These are phyloP conservation scores for Kuschelorhynchus macadamiae DNA, from an alignment of 2,888 invertebrate genomes.

Conservation along the genomic window DNA sequence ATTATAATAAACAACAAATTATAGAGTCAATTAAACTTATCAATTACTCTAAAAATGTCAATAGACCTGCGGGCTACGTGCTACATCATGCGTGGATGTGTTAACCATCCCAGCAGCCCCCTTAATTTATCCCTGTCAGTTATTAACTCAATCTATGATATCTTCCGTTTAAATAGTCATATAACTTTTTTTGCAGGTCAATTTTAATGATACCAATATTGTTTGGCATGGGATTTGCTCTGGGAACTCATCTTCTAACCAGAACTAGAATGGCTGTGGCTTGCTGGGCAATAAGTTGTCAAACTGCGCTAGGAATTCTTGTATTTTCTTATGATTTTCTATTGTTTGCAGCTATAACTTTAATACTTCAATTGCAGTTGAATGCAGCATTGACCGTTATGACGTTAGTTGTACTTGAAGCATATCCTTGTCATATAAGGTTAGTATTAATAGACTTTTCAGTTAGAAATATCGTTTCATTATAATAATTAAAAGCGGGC, in stretches of 20 bases:
- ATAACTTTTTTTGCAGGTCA: constrained; percentile 53
- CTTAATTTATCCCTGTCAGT: too few relatives aligned
- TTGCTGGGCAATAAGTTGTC: constrained; percentile 66
- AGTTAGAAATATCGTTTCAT: too few relatives aligned
- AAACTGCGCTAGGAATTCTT: constrained; percentile 71
- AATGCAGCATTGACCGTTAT: constrained; percentile 71
- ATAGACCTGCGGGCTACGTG: too few relatives aligned
- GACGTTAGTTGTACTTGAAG: constrained; percentile 71
- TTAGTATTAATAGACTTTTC: constrained; percentile 57
- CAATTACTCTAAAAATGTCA: too few relatives aligned
- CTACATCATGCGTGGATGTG: too few relatives aligned
- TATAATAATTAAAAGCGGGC: too few relatives aligned
- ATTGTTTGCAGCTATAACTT: constrained; percentile 63
- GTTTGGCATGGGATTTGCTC: constrained; percentile 65
- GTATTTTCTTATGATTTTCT: constrained; percentile 63
- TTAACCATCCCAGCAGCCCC: too few relatives aligned
- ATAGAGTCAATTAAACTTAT: too few relatives aligned
- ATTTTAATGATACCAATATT: constrained; percentile 69
- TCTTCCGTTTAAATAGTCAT: too few relatives aligned
- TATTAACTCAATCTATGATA: too few relatives aligned
- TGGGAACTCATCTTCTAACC: constrained; percentile 58
- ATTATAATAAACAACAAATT: too few relatives aligned
- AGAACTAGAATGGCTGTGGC: constrained; percentile 63
- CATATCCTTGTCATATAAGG: constrained; percentile 75
- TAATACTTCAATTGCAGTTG: constrained; percentile 69